Evolutionary conservation across 2,888 invertebrate genomes (phyloP).

Genomic region (Hydrotaea cyrtoneurina): DNA sequence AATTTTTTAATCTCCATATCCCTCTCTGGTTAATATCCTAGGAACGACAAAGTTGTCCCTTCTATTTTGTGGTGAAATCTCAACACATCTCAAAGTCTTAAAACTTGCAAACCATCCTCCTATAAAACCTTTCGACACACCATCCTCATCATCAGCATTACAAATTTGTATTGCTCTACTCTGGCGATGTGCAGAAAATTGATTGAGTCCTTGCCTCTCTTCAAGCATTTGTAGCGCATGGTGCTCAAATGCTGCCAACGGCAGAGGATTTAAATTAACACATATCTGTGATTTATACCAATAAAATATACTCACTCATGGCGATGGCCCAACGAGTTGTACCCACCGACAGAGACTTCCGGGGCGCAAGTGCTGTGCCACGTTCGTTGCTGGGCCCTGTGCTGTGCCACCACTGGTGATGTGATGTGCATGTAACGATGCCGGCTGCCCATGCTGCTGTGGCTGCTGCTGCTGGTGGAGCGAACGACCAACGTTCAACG

Average conservation of each 20-base stretch:
- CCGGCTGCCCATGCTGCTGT: background rate
- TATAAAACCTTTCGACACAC: constrained; percentile 22
- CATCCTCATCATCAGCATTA: background rate
- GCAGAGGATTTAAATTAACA: constrained; percentile 42
- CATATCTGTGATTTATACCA: constrained; percentile 41
- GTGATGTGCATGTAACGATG: background rate
- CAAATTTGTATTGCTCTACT: constrained; percentile 13
- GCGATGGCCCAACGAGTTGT: background rate
- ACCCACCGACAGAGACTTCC: constrained; percentile 8
- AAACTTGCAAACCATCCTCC: background rate
- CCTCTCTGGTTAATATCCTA: too few relatives aligned
- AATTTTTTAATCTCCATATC: too few relatives aligned
- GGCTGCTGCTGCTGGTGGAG: background rate
- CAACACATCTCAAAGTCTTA: background rate
- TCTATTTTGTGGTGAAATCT: too few relatives aligned
- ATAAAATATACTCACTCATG: constrained; percentile 25
- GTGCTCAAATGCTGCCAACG: constrained; percentile 8
- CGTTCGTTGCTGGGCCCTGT: background rate
- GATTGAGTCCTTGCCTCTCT: constrained; percentile 16
- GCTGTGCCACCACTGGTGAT: background rate
- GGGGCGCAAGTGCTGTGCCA: constrained; percentile 19
- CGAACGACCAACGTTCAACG: constrained; percentile 32
- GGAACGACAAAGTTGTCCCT: too few relatives aligned
- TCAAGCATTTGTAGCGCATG: background rate
- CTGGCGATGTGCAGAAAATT: constrained; percentile 3